Evolutionary conservation across 2,113 vertebrate species (phyloP).

Genomic region (Rhagologus leucostigma): DNA sequence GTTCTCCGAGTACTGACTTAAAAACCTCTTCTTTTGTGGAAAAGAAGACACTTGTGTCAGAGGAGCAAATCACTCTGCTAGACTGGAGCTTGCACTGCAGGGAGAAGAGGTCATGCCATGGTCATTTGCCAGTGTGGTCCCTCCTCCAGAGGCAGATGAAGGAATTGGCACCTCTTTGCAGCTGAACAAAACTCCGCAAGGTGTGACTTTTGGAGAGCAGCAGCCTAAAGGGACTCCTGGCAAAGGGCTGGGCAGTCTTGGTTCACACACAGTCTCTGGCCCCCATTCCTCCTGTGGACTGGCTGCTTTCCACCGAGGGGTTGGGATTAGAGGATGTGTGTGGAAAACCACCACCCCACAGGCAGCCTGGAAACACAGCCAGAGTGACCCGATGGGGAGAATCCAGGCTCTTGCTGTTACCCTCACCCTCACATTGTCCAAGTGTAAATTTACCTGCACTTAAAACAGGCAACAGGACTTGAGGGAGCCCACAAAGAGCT

Average conservation of each 20-base stretch:
- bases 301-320: neutral
- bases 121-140: neutral
- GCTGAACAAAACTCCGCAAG: neutral
- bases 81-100: neutral
- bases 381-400: neutral
- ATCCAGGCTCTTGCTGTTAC: neutral
- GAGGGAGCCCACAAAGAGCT: neutral
- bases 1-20: neutral
- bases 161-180: neutral
- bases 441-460: neutral
- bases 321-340: neutral
- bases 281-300: neutral
- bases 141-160: neutral
- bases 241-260: neutral
- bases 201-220: constrained; percentile 16
- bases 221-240: neutral
- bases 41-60: neutral
- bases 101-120: neutral
- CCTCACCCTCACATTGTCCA: neutral
- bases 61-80: neutral
- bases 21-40: neutral
- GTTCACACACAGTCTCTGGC: neutral
- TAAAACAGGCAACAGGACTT: neutral
- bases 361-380: neutral
- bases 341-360: neutral